Evolutionary conservation across 2,888 invertebrate genomes (phyloP), one percentile per base, ranked within the genome.

Genomic region (Acrocera orbiculus): DNA sequence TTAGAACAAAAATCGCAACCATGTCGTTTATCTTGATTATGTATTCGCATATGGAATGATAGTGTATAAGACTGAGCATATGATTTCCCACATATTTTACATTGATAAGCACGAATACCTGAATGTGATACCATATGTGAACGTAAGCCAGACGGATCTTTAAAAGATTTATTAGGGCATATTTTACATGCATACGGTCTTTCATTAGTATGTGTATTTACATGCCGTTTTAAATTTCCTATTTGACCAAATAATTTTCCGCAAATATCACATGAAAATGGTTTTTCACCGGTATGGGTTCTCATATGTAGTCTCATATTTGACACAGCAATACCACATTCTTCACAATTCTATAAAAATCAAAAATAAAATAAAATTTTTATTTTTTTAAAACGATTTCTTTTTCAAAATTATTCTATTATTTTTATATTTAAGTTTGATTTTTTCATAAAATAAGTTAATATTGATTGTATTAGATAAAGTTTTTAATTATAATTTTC

Each of bases 251-350:
- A 42, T 8, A 27, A 30, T 11, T 32, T 34, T 3, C 29, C 37
- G 19, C 42, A 42, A 17, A 35, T 31, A 2, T 33, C 25, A 29
- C 42, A 42, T 22, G 37, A 32, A 22, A 32, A 37, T 5, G 34
- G 35, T 16, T 31, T 29, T 15, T 37, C 35, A 5, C 39, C 37
- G n/a, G 34, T 25, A 31, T 42, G 42, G 5, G 35, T 26, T 1
- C 27, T 28, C 42, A 42, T 42, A 10, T 42, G 42, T 31, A 39
- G 42, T 25, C 37, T 40, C 2, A 42, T 22, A 29, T 40, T 40
- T 25, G 27, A 34, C 24, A 37, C 37, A n/a, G 35, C 24, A 32
- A 40, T 38, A 1, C 37, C 37, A 22, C 42, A 42, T 11, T 40
- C 13, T 22, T 19, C 8, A 17, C 42, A 42, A n/a, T n/a, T n/a